These are phyloP conservation scores for Myotis myotis DNA, from an alignment of 2,797 vertebrate species.

Conservation along the genomic window DNA sequence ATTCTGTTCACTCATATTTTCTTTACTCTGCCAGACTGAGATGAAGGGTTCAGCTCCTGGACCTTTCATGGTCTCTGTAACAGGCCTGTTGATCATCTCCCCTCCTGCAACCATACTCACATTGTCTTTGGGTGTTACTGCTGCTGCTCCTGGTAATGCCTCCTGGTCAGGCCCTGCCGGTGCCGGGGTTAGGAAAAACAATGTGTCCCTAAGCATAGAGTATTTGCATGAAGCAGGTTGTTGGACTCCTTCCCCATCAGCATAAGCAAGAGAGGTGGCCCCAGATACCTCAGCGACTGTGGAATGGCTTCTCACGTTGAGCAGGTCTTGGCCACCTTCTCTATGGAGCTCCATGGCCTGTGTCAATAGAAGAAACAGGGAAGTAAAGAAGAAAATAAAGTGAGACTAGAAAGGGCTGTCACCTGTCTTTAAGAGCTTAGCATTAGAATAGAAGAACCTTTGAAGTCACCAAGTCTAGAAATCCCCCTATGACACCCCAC, in stretches of 20 bases:
- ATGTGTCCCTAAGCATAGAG: not conserved
- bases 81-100: not conserved
- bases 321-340: not conserved
- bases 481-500: not conserved
- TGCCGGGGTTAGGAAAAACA: rapidly evolving
- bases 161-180: not conserved
- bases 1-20: not conserved
- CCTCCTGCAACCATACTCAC: not conserved
- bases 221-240: not conserved
- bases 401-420: not conserved
- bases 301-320: not conserved
- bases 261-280: not conserved
- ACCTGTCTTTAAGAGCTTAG: not conserved
- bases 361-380: not conserved
- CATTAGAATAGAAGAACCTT: not conserved
- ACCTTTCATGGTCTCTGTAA: not conserved
- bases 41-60: not conserved
- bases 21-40: not conserved
- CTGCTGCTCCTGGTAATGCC: not conserved
- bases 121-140: no score
- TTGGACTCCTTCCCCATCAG: not conserved
- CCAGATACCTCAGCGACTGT: not conserved
- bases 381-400: not conserved
- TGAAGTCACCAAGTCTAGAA: not conserved
- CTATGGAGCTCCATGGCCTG: not conserved